These are phyloP conservation scores for Spodoptera picta DNA, from an alignment of 2,888 invertebrate genomes.

Conservation along the genomic window DNA sequence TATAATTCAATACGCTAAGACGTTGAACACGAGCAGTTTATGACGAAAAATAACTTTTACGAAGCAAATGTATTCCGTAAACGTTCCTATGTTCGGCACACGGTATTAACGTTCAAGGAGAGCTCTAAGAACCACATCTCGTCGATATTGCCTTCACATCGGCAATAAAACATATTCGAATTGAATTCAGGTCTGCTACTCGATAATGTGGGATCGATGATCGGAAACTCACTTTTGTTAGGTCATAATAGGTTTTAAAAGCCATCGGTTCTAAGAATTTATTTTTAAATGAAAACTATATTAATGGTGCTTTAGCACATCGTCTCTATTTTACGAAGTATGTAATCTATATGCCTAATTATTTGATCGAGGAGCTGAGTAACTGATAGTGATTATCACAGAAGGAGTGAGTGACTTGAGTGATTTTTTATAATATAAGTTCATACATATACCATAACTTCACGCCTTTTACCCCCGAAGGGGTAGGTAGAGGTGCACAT, in stretches of 20 bases:
- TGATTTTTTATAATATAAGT: too few relatives aligned
- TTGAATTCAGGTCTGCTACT: conserved; percentile 30
- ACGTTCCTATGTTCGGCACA: conserved; percentile 24
- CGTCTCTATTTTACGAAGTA: too few relatives aligned
- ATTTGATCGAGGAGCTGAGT: too few relatives aligned
- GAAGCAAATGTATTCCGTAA: conserved; percentile 47
- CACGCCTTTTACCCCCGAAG: too few relatives aligned
- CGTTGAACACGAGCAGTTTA: conserved; percentile 47
- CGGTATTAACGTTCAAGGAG: conserved; percentile 35
- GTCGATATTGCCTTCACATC: conserved; percentile 43
- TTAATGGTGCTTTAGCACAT: too few relatives aligned
- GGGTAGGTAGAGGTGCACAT: too few relatives aligned
- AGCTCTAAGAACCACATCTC: conserved; percentile 35
- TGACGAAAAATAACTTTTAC: conserved; percentile 52
- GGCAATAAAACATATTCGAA: conserved; percentile 49
- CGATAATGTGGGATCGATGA: conserved; percentile 44
- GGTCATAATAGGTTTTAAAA: conserved; percentile 4
- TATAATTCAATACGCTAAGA: conserved; percentile 44
- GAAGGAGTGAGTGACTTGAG: too few relatives aligned
- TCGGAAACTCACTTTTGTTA: conserved; percentile 15
- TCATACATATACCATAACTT: too few relatives aligned
- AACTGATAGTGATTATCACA: too few relatives aligned
- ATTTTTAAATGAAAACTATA: too few relatives aligned
- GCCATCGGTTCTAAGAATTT: neutral
- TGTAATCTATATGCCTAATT: too few relatives aligned